A percentile compares a stretch with the other conserved stretches of the same genome.
phyloP scores from a whole-genome alignment of 2,797 vertebrate species.

The Semaprochilodus insignis region DNA sequence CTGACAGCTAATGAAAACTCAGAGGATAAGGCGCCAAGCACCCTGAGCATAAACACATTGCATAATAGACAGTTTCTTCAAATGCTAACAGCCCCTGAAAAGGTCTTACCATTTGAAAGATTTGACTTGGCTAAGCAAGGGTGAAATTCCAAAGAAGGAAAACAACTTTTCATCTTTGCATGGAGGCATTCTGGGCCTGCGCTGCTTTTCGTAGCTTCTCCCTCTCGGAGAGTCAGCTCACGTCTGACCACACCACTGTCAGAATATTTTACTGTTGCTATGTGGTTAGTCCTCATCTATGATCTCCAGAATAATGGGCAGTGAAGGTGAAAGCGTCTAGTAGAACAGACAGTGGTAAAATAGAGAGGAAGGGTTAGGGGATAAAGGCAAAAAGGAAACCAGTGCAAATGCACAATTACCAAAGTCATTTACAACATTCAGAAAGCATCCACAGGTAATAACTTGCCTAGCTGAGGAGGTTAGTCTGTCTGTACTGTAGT shows the following conservation, averaged over 20 bases:
- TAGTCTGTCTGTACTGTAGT: neutral
- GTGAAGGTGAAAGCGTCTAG: neutral
- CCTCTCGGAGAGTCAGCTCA: constrained; percentile 14
- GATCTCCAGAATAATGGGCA: constrained; percentile 3
- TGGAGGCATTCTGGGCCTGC: constrained; percentile 44
- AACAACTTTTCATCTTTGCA: constrained; percentile 63
- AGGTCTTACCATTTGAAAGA: constrained; percentile 72
- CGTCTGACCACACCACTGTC: constrained; percentile 34
- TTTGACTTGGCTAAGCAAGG: constrained; percentile 60
- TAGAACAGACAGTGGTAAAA: neutral
- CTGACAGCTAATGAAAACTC: constrained; percentile 68
- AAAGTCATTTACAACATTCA: neutral
- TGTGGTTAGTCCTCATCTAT: constrained; percentile 13
- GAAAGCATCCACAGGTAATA: neutral
- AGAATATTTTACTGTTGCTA: neutral
- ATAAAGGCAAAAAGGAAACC: neutral
- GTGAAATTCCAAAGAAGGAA: constrained; percentile 57
- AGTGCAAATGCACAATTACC: neutral
- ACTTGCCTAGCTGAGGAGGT: neutral
- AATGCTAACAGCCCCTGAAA: constrained; percentile 77
- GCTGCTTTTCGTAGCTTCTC: constrained; percentile 11
- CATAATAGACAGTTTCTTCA: constrained; percentile 74
- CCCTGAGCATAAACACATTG: constrained; percentile 74
- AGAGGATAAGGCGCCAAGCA: constrained; percentile 62
- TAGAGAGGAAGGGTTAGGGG: neutral